Conservation (phyloP, 1,140 invertebrate species). For the Kradibia gibbosae region DNA sequence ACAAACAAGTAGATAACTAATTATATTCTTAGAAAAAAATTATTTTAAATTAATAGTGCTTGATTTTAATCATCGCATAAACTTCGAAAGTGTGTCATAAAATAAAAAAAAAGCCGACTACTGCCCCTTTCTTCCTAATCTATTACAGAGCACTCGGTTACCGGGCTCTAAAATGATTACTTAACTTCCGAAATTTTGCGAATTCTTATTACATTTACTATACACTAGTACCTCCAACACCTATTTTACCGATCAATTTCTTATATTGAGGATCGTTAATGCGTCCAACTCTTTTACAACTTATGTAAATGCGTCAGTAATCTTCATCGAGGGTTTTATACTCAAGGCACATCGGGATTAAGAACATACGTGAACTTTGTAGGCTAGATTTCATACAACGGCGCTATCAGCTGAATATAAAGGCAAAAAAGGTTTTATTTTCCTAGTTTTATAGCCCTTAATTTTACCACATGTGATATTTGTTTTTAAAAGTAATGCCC, state of each 20-base stretch:
- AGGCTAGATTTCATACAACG: background rate
- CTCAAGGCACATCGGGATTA: background rate
- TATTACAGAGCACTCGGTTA: slow-evolving; percentile 6
- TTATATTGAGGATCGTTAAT: background rate
- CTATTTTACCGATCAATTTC: slow-evolving; percentile 24
- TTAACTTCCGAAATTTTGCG: slow-evolving; percentile 15
- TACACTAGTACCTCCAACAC: no score
- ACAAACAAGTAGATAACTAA: background rate
- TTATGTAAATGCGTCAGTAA: background rate
- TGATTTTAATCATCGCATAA: background rate
- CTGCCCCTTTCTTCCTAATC: slow-evolving; percentile 23
- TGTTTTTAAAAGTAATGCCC: no score
- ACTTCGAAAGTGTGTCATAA: background rate
- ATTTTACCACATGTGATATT: no score
- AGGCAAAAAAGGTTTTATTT: background rate
- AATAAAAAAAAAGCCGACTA: slow-evolving; percentile 2
- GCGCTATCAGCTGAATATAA: no score
- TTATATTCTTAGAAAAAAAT: background rate
- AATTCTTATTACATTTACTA: slow-evolving; percentile 32
- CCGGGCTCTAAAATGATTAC: slow-evolving; percentile 26
- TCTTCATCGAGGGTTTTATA: background rate
- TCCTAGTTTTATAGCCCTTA: no score
- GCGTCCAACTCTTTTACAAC: background rate
- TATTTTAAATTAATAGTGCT: background rate
- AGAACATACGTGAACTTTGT: background rate